A percentile compares a stretch with the other conserved stretches of the same genome.
phyloP scores from a whole-genome alignment of 2,888 invertebrate species.

The Monopis laevigella region DNA sequence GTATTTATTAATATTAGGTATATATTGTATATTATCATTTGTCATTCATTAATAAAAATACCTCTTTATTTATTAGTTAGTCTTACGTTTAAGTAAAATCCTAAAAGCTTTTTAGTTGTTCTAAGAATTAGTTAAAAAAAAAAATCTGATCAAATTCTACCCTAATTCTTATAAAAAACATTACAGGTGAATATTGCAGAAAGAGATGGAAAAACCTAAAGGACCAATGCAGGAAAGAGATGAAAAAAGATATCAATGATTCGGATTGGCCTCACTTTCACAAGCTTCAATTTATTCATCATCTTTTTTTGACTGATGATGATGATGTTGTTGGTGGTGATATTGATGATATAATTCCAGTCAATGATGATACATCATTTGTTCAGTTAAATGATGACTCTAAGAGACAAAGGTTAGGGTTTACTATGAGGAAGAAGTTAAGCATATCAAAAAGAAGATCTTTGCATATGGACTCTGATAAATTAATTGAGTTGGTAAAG shows the following conservation, averaged over 20 bases:
- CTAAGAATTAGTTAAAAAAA: too few species aligned
- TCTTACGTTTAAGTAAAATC: too few species aligned
- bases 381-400: too few species aligned
- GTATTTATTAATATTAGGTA: too few species aligned
- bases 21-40: too few species aligned
- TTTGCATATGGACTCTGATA: conserved; percentile 52
- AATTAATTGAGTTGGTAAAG: conserved; percentile 47
- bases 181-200: conserved; percentile 53
- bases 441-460: conserved; percentile 52
- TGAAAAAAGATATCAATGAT: conserved; percentile 47
- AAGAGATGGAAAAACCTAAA: conserved; percentile 62
- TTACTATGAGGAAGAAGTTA: conserved; percentile 54
- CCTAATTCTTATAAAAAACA: conserved; percentile 11
- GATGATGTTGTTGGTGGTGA: conserved; percentile 41
- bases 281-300: conserved; percentile 51
- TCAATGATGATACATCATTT: background rate
- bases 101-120: too few species aligned
- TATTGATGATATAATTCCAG: conserved; percentile 39
- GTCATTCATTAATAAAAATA: too few species aligned
- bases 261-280: conserved; percentile 58
- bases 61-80: too few species aligned
- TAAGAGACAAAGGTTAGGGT: conserved; percentile 48
- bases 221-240: conserved; percentile 59
- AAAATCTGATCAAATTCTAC: too few species aligned
- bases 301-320: conserved; percentile 51